Conservation (phyloP, 2,113 vertebrate species). For the Solea solea region DNA sequence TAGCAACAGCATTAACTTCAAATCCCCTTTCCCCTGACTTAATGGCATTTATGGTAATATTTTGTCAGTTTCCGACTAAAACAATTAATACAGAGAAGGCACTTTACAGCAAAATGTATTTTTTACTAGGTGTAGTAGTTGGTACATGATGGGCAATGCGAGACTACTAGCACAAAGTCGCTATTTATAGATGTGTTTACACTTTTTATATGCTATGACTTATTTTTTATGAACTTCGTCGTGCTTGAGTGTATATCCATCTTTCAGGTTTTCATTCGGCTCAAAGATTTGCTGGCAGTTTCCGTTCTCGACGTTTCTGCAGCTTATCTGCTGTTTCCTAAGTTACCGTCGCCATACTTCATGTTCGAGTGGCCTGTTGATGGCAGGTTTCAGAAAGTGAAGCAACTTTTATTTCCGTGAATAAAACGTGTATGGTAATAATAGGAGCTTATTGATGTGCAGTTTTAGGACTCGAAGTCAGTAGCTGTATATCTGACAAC, state of each 20-base stretch:
- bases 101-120: no score
- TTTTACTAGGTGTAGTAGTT: no score
- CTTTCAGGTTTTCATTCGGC: not conserved
- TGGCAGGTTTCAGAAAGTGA: not conserved
- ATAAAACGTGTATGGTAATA: no score
- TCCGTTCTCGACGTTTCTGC: slow-evolving; percentile 37
- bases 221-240: not conserved
- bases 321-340: not conserved
- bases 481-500: no score
- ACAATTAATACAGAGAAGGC: no score
- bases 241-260: not conserved
- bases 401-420: no score
- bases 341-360: not conserved
- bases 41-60: no score
- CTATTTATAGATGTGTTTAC: slow-evolving; percentile 29
- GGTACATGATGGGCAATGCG: not conserved
- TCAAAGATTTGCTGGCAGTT: slow-evolving; percentile 9
- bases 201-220: slow-evolving; percentile 1
- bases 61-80: no score
- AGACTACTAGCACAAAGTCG: not conserved
- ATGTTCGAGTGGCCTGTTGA: slow-evolving; percentile 3
- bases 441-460: no score
- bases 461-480: no score
- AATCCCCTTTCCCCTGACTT: no score
- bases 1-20: not conserved